A percentile compares a stretch with the other conserved stretches of the same genome.
These are phyloP conservation scores for Orgyia antiqua DNA, from an alignment of 2,888 invertebrate species.

Conservation along the genomic window DNA sequence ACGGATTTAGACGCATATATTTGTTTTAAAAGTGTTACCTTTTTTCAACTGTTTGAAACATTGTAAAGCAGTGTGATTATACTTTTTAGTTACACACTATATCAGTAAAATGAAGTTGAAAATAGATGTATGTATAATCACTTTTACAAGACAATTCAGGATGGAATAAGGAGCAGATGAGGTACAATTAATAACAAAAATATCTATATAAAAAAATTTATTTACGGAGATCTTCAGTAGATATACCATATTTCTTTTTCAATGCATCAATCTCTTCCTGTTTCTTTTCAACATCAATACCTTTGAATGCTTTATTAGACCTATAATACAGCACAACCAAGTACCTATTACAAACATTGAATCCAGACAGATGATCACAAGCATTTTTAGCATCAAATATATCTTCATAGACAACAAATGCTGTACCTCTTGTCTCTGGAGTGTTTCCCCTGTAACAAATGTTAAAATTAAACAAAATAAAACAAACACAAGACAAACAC, in stretches of 20 bases:
- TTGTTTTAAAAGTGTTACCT: no score
- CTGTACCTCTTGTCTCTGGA: conserved; percentile 98
- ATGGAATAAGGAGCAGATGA: no score
- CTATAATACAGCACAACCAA: conserved; percentile 99
- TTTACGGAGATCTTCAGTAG: conserved; percentile 73
- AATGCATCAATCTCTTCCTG: conserved; percentile 96
- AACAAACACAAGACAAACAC: no score
- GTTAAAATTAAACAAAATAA: conserved; percentile 4
- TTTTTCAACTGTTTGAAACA: no score
- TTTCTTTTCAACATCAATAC: conserved; percentile 96
- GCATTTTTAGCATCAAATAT: conserved; percentile 99
- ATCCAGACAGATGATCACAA: conserved; percentile 98
- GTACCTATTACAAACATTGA: conserved; percentile 99
- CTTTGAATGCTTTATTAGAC: conserved; percentile 96
- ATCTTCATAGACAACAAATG: conserved; percentile 99
- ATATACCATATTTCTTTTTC: conserved; percentile 95
- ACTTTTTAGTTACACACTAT: no score
- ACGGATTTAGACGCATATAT: no score
- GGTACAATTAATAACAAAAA: no score
- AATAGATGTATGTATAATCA: no score
- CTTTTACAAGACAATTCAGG: no score
- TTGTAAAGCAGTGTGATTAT: no score
- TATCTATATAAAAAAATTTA: no score
- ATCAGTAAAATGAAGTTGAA: no score
- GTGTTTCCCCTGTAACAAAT: conserved; percentile 89